Evolutionary conservation across 2,797 vertebrate genomes (phyloP).

Genomic region (Poeciliopsis paucimaculata): DNA sequence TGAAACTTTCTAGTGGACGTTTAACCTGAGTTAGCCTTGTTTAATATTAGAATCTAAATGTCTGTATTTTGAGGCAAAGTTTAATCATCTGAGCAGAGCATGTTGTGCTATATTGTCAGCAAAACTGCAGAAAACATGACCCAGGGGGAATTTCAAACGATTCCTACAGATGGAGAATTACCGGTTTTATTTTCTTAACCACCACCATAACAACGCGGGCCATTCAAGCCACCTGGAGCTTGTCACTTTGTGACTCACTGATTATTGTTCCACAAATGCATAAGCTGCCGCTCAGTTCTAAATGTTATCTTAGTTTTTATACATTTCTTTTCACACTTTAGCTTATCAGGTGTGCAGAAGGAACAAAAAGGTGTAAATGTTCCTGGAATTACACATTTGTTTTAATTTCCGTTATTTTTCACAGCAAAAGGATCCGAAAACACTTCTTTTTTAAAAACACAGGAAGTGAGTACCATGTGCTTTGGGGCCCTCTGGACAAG

Average conservation of each 20-base stretch:
- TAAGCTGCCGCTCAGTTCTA: conserved; percentile 4
- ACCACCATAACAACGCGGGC: conserved; percentile 19
- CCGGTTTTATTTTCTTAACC: conserved; percentile 47
- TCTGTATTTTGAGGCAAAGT: conserved; percentile 29
- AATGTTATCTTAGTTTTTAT: conserved; percentile 3
- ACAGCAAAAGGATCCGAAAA: background rate
- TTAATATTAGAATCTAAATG: conserved; percentile 46
- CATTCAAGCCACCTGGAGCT: conserved; percentile 50
- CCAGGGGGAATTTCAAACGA: conserved; percentile 36
- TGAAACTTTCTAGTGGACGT: conserved; percentile 4
- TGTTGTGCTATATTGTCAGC: conserved; percentile 41
- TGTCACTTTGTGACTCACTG: conserved; percentile 17
- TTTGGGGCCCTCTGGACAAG: too few species aligned
- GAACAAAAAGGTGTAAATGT: background rate
- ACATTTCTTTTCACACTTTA: background rate
- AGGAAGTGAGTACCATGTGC: too few species aligned
- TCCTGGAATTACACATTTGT: background rate
- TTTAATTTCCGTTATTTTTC: background rate
- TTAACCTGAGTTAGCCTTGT: conserved; percentile 28
- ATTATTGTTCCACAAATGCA: conserved; percentile 12
- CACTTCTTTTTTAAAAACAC: too few species aligned
- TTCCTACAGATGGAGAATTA: conserved; percentile 53
- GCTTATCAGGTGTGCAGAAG: background rate
- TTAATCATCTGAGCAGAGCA: conserved; percentile 50
- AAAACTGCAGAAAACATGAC: conserved; percentile 38